Percentiles rank a stretch among this genome's conserved stretches.
Conservation (phyloP, 1,140 invertebrate species). For the Bombus soroeensis region DNA sequence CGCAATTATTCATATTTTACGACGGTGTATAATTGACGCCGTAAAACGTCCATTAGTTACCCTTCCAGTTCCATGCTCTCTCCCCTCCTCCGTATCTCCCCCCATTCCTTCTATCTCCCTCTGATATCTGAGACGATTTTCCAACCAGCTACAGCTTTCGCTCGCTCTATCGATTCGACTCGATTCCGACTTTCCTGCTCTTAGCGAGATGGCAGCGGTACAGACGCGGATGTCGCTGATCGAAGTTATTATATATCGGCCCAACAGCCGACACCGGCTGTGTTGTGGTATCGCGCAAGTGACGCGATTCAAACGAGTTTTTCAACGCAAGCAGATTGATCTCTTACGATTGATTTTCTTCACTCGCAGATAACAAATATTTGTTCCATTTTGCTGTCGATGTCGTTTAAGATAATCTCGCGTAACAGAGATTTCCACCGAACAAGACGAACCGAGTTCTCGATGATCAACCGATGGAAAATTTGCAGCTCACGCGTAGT, state of each 20-base stretch:
- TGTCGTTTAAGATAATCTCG: fast-evolving
- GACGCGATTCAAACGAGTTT: no score
- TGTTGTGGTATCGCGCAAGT: no score
- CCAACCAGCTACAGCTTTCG: not conserved
- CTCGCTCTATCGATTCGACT: conserved; percentile 49
- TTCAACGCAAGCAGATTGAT: no score
- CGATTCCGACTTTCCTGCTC: conserved; percentile 30
- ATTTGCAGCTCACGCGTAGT: fast-evolving
- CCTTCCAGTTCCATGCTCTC: conserved; percentile 60
- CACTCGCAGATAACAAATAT: no score
- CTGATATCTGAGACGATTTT: conserved; percentile 50
- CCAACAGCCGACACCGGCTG: no score
- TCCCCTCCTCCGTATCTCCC: conserved; percentile 25
- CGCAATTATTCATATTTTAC: conserved; percentile 80
- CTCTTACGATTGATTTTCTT: no score
- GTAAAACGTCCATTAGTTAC: conserved; percentile 79
- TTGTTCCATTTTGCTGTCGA: no score
- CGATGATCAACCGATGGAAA: no score
- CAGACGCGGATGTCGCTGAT: not conserved
- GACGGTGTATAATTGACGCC: conserved; percentile 77
- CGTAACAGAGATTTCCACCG: no score
- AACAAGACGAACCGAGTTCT: no score
- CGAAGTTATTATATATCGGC: not conserved
- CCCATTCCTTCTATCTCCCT: not conserved
- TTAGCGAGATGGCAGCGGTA: not conserved